These are phyloP conservation scores for Meandrina meandrites DNA, from an alignment of 92 coral and sea anemone species.

Conservation along the genomic window DNA sequence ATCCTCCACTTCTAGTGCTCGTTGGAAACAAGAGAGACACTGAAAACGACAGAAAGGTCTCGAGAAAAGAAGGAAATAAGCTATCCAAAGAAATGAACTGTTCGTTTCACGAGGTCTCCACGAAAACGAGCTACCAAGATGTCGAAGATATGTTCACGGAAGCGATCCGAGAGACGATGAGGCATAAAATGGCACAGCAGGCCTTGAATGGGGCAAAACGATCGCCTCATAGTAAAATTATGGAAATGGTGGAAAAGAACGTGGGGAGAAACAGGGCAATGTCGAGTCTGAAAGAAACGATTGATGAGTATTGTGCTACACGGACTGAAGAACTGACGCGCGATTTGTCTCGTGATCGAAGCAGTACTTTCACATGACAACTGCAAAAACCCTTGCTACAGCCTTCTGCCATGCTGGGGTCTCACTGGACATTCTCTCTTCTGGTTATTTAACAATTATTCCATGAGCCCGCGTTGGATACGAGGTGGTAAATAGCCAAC, in stretches of 20 bases:
- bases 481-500: too few relatives aligned
- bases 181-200: constrained; percentile 48
- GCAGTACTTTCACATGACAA: constrained; percentile 64
- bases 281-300: constrained; percentile 77
- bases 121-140: constrained; percentile 59
- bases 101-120: constrained; percentile 61
- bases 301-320: constrained; percentile 73
- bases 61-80: constrained; percentile 43
- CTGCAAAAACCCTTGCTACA: not conserved
- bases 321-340: constrained; percentile 54
- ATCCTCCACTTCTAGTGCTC: constrained; percentile 46
- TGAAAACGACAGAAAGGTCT: constrained; percentile 55
- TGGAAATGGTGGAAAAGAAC: constrained; percentile 70
- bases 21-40: constrained; percentile 74
- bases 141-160: constrained; percentile 58
- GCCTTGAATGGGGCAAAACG: constrained; percentile 47
- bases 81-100: constrained; percentile 55
- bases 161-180: constrained; percentile 34
- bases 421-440: not conserved
- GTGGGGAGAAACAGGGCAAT: constrained; percentile 68
- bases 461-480: too few relatives aligned
- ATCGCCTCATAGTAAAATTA: constrained; percentile 63
- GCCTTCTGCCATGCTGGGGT: not conserved
- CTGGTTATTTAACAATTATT: not conserved
- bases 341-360: constrained; percentile 60